Base-by-base conservation (phyloP, 37 sponge, comb jelly and placozoan species). In the Amphimedon queenslandica region DNA sequence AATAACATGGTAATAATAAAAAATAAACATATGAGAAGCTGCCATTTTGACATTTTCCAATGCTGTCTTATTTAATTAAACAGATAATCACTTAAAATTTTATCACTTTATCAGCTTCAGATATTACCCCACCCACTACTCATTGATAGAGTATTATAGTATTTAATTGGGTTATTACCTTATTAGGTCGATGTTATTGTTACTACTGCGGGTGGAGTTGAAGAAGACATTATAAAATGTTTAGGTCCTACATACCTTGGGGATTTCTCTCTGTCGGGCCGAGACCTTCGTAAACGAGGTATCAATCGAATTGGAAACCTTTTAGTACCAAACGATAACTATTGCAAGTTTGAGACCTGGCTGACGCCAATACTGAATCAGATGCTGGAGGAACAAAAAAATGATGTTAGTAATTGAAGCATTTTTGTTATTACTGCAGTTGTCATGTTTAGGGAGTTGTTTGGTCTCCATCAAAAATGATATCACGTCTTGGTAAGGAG, bases 171-270 rank as follows among this genome's bases (percentile, higher is more conserved):
- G n/a, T 64, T 51, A 67, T 30, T 1, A 28, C 1, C 58, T 74
- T 5, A 5, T 21, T 55, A 93, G 94, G 94, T 96, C 21, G 99
- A 98, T 75, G 87, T 88, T 5, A 33, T 98, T 20, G 99, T 98
- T 27, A 87, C 99, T 24, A 81, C 96, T 39, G 93, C 96, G 67
- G 99, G 99, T 40, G 99, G 96, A 2, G 79, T 98, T 25, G 99
- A 98, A 64, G 99, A 98, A 73, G 99, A 98, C 55, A 77, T 98
- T 42, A 98, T 98, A 72, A 94, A 98, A 82, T 98, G 99, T 70
- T 58, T 98, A 24, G 99, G 86, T 56, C 84, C 86, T 0, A 89
- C 84, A 25, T 89, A 78, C 43, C 69, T 98, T 39, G 99, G 99
- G 0, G 96, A 94, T 34, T 98, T 98, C 60, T 38, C 55, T 21